Base-by-base conservation (phyloP, 1,140 invertebrate genomes). In the Dufourea novaeangliae region DNA sequence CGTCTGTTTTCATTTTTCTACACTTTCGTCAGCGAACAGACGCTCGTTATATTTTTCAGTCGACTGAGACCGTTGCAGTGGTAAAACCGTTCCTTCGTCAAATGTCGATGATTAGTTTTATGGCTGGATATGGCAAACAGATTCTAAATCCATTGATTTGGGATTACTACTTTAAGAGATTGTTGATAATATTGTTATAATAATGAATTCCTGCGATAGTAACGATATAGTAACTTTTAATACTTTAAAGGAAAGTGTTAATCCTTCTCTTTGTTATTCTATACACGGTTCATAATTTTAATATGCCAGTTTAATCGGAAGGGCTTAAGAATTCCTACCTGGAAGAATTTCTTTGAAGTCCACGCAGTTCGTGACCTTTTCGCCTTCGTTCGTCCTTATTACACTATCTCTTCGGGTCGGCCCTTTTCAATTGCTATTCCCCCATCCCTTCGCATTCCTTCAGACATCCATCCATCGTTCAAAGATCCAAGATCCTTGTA, bases 21-120 rank as follows among this genome's bases (percentile, higher is more conserved):
- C 22, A 11, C 41, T n/a, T 50, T 61, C 39, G 14, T 17, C 34
- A 20, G n/a, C 63, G 41, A 69, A 69, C 29, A 46, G 64, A 27
- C 8, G 14, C 50, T 12, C 27, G 52, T 61, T 34, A 77, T 71
- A 77, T 71, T 62, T 61, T 62, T 54, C 66, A 14, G 20, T 27
- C 25, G 7, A 50, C 57, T 17, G 46, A 27, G 32, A 62, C 57
- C 27, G 59, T 4, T 12, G 46, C 56, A 85, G 81, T 73, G 70
- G 79, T 85, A 85, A 83, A 85, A 67, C 79, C 82, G 70, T 85
- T 76, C 32, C 67, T 68, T 64, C 75, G 71, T 81, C 79, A 77
- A 63, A 68, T 73, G 39, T 71, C 66, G 27, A 39, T 54, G 34
- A 57, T 44, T 29, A 61, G 41, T 74, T 76, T 59, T 69, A 76